These are phyloP conservation scores for Leuciscus waleckii DNA, from an alignment of 2,797 vertebrate species.

Conservation along the genomic window DNA sequence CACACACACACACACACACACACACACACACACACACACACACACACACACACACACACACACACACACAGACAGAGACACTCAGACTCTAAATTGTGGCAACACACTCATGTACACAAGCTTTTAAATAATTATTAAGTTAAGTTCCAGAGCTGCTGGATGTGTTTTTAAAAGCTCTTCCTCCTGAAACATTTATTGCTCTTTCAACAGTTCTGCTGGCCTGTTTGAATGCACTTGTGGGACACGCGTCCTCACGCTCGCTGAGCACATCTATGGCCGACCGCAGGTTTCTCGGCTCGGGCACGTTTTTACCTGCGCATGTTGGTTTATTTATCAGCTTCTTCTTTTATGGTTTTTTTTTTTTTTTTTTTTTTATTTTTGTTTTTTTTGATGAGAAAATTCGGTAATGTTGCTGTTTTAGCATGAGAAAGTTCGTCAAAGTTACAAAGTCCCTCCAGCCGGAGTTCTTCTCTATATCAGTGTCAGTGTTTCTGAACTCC, in stretches of 20 bases:
- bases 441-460: too few species aligned
- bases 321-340: background rate
- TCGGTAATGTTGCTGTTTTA: background rate
- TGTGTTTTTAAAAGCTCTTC: conserved; percentile 61
- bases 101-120: conserved; percentile 53
- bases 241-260: background rate
- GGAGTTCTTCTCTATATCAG: background rate
- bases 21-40: conserved; percentile 3
- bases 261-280: background rate
- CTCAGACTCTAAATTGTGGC: conserved; percentile 1
- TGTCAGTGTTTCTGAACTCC: background rate
- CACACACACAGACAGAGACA: background rate
- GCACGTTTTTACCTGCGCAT: background rate
- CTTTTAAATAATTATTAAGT: conserved; percentile 65
- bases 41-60: conserved; percentile 14
- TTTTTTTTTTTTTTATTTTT: too few species aligned
- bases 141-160: conserved; percentile 48
- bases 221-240: conserved; percentile 58
- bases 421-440: background rate
- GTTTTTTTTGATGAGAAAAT: too few species aligned
- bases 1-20: conserved; percentile 1
- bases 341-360: background rate
- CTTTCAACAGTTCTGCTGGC: conserved; percentile 57
- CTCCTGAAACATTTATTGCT: conserved; percentile 64
- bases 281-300: background rate